Conservation (phyloP, 2,113 vertebrate genomes). For the Hyla sarda region DNA sequence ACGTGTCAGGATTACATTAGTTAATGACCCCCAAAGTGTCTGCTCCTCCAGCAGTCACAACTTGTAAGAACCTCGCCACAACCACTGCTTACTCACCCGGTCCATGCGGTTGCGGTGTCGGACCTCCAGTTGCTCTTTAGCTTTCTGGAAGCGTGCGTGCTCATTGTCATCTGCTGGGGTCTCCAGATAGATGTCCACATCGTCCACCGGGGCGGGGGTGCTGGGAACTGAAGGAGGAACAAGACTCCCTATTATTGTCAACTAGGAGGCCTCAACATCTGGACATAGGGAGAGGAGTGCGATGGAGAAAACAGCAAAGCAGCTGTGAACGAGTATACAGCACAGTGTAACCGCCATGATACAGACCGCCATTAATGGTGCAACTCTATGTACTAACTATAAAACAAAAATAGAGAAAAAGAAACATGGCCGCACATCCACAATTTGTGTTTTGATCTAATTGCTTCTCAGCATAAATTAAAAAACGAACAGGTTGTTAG, state of each 20-base stretch:
- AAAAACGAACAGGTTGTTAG: no score
- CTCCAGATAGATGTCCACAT: slow-evolving; percentile 97
- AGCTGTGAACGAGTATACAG: background rate
- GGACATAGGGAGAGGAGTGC: background rate
- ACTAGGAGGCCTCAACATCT: no score
- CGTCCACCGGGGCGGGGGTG: slow-evolving; percentile 87
- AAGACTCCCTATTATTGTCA: background rate
- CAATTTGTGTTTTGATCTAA: no score
- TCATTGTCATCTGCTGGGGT: slow-evolving; percentile 94
- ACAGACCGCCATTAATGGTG: no score
- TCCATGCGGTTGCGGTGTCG: slow-evolving; percentile 96
- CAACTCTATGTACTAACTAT: no score
- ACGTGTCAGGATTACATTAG: no score
- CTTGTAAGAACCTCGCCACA: no score
- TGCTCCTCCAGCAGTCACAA: background rate
- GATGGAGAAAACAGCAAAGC: background rate
- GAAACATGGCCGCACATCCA: no score
- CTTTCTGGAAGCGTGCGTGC: slow-evolving; percentile 94
- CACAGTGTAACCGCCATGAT: no score
- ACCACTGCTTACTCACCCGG: slow-evolving; percentile 80
- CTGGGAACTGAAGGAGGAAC: slow-evolving; percentile 70
- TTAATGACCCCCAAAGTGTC: rapidly evolving
- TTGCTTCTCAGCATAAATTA: no score
- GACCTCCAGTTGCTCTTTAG: slow-evolving; percentile 96
- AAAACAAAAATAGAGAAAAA: no score